Conservation (phyloP, 2,113 vertebrate species). For the Pagrus major region DNA sequence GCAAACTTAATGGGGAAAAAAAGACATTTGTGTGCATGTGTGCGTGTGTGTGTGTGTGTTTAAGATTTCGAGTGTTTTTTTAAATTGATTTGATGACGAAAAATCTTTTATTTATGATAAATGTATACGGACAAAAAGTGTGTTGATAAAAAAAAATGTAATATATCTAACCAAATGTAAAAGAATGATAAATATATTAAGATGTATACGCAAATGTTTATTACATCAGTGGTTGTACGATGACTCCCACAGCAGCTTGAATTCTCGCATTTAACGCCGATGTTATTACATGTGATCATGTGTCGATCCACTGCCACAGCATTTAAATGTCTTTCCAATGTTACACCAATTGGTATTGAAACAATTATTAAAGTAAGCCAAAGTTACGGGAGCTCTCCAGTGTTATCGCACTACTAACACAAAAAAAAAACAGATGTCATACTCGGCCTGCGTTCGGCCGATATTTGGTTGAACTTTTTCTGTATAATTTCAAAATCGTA, state of each 20-base stretch:
- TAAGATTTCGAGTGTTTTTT: constrained; percentile 43
- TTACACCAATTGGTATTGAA: constrained; percentile 17
- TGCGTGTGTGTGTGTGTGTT: constrained; percentile 41
- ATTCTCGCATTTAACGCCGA: constrained; percentile 17
- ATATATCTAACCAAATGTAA: constrained; percentile 73
- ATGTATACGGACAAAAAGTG: constrained; percentile 68
- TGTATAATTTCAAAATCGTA: constrained; percentile 12
- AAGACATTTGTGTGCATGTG: constrained; percentile 52
- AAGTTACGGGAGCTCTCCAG: constrained; percentile 31
- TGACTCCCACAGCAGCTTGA: constrained; percentile 41
- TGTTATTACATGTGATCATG: background rate
- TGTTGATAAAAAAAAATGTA: constrained; percentile 64
- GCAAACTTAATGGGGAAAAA: constrained; percentile 65
- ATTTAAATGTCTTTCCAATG: constrained; percentile 4
- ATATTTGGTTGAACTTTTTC: constrained; percentile 27
- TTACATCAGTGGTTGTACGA: constrained; percentile 47
- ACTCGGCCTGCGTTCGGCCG: constrained; percentile 28
- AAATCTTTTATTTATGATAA: constrained; percentile 76
- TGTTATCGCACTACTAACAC: constrained; percentile 42
- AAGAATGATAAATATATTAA: constrained; percentile 62
- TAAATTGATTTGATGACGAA: constrained; percentile 53
- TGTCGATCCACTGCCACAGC: constrained; percentile 18
- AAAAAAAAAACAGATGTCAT: constrained; percentile 30
- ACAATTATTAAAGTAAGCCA: constrained; percentile 21
- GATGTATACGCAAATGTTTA: constrained; percentile 63